Conservation (phyloP, 2,888 invertebrate species). For the Parthenolecanium corni region DNA sequence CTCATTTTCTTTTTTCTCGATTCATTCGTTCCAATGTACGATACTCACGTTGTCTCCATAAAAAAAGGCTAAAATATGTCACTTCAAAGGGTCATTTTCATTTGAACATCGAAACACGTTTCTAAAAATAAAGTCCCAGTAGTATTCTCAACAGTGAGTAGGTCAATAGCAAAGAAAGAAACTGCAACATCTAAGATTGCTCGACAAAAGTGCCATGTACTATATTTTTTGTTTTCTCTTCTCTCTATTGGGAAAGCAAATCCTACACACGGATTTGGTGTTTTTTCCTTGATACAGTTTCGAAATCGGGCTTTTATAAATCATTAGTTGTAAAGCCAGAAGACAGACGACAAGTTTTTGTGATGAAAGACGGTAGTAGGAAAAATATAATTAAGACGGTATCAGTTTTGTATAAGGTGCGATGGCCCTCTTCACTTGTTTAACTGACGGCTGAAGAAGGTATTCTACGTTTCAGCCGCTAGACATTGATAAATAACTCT, state of each 20-base stretch:
- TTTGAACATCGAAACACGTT: too few relatives aligned
- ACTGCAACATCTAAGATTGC: too few relatives aligned
- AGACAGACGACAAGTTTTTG: not conserved
- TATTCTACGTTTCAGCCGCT: conserved; percentile 5
- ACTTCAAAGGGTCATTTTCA: too few relatives aligned
- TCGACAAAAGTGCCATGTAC: too few relatives aligned
- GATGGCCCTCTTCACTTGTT: conserved; percentile 2
- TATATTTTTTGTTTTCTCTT: not conserved
- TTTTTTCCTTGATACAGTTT: not conserved
- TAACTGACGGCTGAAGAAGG: conserved; percentile 15
- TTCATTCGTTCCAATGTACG: too few relatives aligned
- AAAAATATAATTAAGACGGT: conserved; percentile 23
- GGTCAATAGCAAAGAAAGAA: too few relatives aligned
- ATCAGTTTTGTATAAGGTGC: conserved; percentile 17
- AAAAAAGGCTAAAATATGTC: too few relatives aligned
- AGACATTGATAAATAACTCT: conserved; percentile 21
- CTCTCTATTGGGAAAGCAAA: not conserved
- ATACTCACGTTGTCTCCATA: too few relatives aligned
- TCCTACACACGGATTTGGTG: not conserved
- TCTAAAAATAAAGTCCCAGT: too few relatives aligned
- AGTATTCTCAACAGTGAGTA: too few relatives aligned
- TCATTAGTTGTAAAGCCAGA: not conserved
- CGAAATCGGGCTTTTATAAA: not conserved
- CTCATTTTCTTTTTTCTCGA: too few relatives aligned
- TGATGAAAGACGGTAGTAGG: not conserved